These are phyloP conservation scores for Mionectes macconnelli DNA, from an alignment of 2,113 vertebrate genomes.

Conservation along the genomic window DNA sequence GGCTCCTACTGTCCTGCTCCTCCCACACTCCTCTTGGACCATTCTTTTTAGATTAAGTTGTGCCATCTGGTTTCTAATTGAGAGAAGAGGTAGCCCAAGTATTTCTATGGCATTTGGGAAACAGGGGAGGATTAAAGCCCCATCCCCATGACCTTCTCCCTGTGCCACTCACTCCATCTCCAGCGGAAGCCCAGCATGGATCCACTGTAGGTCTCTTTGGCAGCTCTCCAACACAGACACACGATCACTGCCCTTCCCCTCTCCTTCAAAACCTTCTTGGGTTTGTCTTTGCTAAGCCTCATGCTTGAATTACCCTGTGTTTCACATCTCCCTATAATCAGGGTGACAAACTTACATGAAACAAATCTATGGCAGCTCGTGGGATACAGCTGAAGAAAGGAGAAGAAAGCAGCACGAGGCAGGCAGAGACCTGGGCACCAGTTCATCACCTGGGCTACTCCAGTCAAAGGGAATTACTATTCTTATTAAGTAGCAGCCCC, in stretches of 20 bases:
- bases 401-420: constrained; percentile 33
- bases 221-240: neutral
- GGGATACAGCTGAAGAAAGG: constrained; percentile 12
- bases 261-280: neutral
- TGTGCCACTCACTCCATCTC: neutral
- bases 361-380: neutral
- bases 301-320: neutral
- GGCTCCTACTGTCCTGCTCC: neutral
- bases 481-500: constrained; percentile 70
- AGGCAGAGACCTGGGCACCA: neutral
- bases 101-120: neutral
- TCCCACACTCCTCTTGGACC: neutral
- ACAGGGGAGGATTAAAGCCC: neutral
- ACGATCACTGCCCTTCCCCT: neutral
- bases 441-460: constrained; percentile 70
- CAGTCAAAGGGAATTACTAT: constrained; percentile 71
- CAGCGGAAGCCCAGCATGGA: neutral
- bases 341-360: neutral
- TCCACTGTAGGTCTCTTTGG: neutral
- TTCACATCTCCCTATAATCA: neutral
- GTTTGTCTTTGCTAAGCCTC: neutral
- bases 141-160: accelerated
- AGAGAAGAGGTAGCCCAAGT: neutral
- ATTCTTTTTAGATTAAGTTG: neutral
- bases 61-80: neutral